Conservation (phyloP, 1,140 invertebrate genomes). For the Lordiphosa stackelbergi region DNA sequence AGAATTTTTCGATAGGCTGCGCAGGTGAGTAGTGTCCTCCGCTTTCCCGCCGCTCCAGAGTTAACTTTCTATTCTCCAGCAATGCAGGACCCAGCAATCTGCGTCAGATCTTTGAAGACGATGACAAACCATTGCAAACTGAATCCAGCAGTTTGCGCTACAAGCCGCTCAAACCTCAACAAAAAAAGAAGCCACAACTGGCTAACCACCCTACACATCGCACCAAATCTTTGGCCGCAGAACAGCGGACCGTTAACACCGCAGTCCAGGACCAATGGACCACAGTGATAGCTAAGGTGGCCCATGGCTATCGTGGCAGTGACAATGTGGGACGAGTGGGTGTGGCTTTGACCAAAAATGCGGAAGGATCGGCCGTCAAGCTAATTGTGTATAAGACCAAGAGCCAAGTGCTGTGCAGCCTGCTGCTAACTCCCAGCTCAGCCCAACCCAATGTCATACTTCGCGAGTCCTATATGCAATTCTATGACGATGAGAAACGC, state of each 20-base stretch:
- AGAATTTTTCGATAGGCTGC: slow-evolving; percentile 37
- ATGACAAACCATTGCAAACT: slow-evolving; percentile 25
- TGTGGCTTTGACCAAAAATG: slow-evolving; percentile 43
- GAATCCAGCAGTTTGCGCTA: slow-evolving; percentile 35
- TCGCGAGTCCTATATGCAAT: slow-evolving; percentile 53
- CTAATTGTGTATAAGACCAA: slow-evolving; percentile 56
- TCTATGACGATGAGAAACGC: slow-evolving; percentile 38
- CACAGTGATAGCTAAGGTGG: slow-evolving; percentile 52
- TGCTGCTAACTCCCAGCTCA: slow-evolving; percentile 21
- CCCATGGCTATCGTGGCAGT: slow-evolving; percentile 27
- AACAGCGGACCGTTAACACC: not conserved
- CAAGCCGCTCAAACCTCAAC: slow-evolving; percentile 7
- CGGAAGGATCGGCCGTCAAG: slow-evolving; percentile 13
- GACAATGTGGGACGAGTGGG: slow-evolving; percentile 45
- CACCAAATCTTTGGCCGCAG: not conserved
- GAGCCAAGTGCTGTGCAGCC: slow-evolving; percentile 11
- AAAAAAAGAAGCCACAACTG: slow-evolving; percentile 3
- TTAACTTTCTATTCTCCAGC: slow-evolving; percentile 2
- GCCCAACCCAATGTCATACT: slow-evolving; percentile 8
- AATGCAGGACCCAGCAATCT: slow-evolving; percentile 29
- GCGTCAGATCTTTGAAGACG: slow-evolving; percentile 42
- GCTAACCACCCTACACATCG: not conserved
- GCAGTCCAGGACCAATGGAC: slow-evolving; percentile 16
- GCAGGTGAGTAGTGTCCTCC: slow-evolving; percentile 19
- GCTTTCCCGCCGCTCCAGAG: not conserved